Evolutionary conservation across 1,140 invertebrate species (phyloP), one percentile per base, ranked within the genome.

Genomic region (Papilio dardanus): DNA sequence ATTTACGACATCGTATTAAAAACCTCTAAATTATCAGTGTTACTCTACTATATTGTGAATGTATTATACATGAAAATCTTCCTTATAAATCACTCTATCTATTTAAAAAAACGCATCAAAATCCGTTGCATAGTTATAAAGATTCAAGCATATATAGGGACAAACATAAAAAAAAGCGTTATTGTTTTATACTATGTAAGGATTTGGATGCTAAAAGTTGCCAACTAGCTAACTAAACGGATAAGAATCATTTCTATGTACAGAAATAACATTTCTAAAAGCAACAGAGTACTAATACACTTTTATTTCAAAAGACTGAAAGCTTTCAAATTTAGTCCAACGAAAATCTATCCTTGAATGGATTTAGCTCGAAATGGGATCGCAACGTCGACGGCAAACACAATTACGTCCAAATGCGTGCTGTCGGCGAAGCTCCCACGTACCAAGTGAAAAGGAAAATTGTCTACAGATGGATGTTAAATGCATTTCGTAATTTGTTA

Each of bases 391-490:
- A 37, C 19, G 31, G 66, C 19, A 68, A 69, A 69, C 21, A 40
- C 31, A 69, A 42, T 69, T 69, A 69, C 33, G 67, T 24, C 21
- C 31, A 40, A 68, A 69, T 12, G 67, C 67, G 67, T 21, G 19
- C 33, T 42, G 37, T 69, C 6, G 33, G 8, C 16, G 33, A 21
- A 14, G 21, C 35, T 3, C 35, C 21, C 67, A 12, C 21, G 35
- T 40, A 40, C 42, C 6, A 67, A 69, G 35, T 21, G 28, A 35
- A 66, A 33, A 66, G 50, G 54, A 62, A 62, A 62, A 62, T 62
- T 62, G 12, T 14, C 21, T 58, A 24, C 28, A 58, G 7, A 24
- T 24, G 7, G 24, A 62, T 62, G 24, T 28, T 62, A 62, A 62
- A 62, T 62, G 54, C 54, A 62, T 28, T 30, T 62, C 3, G 50